These are phyloP conservation scores for Hylaeus volcanicus DNA, from an alignment of 1,140 invertebrate species.

Conservation along the genomic window DNA sequence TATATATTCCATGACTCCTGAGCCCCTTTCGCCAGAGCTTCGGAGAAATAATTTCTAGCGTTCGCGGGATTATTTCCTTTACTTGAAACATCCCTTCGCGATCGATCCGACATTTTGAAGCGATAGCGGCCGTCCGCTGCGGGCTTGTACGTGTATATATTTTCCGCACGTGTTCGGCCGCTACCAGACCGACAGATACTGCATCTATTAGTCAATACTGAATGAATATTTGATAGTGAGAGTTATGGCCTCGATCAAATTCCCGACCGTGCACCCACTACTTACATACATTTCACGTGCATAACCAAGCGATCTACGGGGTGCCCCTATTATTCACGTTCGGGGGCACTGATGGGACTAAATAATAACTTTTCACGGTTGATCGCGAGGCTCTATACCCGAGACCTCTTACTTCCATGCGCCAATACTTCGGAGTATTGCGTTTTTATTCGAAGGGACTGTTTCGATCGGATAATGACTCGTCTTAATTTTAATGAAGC, in stretches of 20 bases:
- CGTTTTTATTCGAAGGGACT: too few species aligned
- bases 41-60: background rate
- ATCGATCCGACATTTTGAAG: constrained; percentile 27
- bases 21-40: too few species aligned
- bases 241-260: constrained; percentile 74
- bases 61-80: background rate
- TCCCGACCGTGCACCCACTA: constrained; percentile 57
- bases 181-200: constrained; percentile 63
- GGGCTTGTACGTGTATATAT: constrained; percentile 23
- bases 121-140: background rate
- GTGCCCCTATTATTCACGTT: constrained; percentile 46
- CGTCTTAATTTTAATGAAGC: too few species aligned
- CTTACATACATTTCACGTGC: constrained; percentile 70
- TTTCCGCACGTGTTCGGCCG: constrained; percentile 36
- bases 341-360: background rate
- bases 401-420: background rate
- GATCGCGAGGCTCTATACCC: background rate
- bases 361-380: background rate
- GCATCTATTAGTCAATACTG: constrained; percentile 74
- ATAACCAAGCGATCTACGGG: constrained; percentile 47
- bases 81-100: background rate
- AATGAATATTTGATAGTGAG: constrained; percentile 74
- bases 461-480: too few species aligned
- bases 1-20: too few species aligned
- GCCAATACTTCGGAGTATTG: background rate